A percentile compares a stretch with the other conserved stretches of the same genome.
phyloP scores from a whole-genome alignment of 2,113 vertebrate species.

The Anolis carolinensis region DNA sequence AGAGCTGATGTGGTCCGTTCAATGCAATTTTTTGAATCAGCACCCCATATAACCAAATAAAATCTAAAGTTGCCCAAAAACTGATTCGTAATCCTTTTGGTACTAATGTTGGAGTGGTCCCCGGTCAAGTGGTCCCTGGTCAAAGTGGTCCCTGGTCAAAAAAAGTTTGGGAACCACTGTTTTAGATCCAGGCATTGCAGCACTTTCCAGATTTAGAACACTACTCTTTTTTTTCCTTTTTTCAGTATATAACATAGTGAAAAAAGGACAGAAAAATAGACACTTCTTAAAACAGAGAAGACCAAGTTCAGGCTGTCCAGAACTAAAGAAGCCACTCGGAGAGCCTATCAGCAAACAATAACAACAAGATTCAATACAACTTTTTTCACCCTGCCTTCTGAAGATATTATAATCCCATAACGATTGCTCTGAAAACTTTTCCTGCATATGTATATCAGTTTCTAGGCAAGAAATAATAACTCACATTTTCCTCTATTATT shows the following conservation, averaged over 20 bases:
- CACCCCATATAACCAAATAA: too few relatives aligned
- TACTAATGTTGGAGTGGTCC: too few relatives aligned
- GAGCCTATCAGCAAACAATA: background rate
- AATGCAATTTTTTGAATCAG: too few relatives aligned
- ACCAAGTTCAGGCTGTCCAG: background rate
- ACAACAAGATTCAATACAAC: too few relatives aligned
- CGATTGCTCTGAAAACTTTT: background rate
- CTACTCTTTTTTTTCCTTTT: background rate
- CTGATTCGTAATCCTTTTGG: too few relatives aligned
- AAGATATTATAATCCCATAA: background rate
- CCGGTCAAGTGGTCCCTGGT: too few relatives aligned
- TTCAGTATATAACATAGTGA: background rate
- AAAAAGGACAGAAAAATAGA: background rate
- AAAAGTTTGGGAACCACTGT: too few relatives aligned
- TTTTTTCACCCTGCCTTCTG: background rate
- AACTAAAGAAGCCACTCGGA: background rate
- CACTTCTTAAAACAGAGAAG: background rate
- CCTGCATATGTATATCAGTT: background rate
- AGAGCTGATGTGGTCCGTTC: too few relatives aligned
- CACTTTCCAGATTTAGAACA: background rate
- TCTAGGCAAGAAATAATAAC: constrained; percentile 35
- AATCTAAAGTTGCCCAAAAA: too few relatives aligned
- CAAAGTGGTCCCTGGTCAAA: too few relatives aligned
- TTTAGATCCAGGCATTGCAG: background rate
- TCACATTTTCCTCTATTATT: background rate